Base-by-base conservation (phyloP, 2,113 vertebrate genomes). In the Podarcis muralis region DNA sequence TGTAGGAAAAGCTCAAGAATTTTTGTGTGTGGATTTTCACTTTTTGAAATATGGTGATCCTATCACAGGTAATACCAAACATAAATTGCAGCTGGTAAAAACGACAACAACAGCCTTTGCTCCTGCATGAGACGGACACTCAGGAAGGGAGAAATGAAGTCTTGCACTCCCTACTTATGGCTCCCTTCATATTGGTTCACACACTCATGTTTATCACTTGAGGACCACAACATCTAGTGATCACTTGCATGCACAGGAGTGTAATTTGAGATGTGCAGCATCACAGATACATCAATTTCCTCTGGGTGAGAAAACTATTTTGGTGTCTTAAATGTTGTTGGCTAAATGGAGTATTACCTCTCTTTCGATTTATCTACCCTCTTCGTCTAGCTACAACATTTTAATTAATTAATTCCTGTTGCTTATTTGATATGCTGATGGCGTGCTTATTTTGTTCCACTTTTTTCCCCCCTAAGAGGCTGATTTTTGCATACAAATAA, bases 381-480 rank as follows among this genome's bases (percentile, higher is more conserved):
- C 59, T 92, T 53, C 79, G 90, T 90, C 92, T n/a, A 57, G 25
- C 68, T 59, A 9, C 59, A 59, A 68, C 90, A 57, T 92, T 94
- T 91, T 94, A 94, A 92, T 94, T 94, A 92, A 88, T 74, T 93
- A 2, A 0, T 74, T 68, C 92, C 90, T 90, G 84, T 90, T 86
- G 87, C 91, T 89, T 91, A 85, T 84, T 85, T 93, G 92, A 88
- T 79, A 82, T 91, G 87, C 85, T 0, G 71, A 0, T 68, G 71
- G 83, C 89, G 92, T 90, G 66, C 84, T 79, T 69, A 71, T 92
- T 94, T 92, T 89, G 79, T 93, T 95, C 92, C 74, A 72, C 0
- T 91, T 74, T 43, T 43, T 90, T 37, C 20, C 40, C 83, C 8
- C 43, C 43, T 9, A 48, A 69, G 86, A 90, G 72, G 57, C 23